Conservation (phyloP, 2,113 vertebrate genomes). For the Edolisoma coerulescens region DNA sequence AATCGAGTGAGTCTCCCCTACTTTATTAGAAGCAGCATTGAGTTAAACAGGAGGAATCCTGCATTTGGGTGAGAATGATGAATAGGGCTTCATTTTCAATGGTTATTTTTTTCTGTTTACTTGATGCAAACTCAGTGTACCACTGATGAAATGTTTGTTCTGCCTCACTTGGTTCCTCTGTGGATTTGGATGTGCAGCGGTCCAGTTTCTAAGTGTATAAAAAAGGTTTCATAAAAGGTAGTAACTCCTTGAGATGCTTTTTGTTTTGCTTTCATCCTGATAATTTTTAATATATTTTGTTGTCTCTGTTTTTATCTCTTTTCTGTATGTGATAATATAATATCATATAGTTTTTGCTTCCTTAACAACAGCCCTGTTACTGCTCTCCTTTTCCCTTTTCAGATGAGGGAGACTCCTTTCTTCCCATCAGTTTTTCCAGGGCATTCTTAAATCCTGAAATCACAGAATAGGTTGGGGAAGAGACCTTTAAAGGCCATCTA, state of each 20-base stretch:
- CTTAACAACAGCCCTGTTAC: neutral
- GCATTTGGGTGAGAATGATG: constrained; percentile 6
- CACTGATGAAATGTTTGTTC: neutral
- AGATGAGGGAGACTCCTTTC: neutral
- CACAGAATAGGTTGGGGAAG: no score
- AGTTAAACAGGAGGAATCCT: neutral
- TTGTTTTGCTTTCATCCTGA: neutral
- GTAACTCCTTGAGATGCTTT: neutral
- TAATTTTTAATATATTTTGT: neutral
- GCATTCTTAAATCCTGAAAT: neutral
- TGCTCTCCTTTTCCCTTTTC: neutral
- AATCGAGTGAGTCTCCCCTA: neutral
- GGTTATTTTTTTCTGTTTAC: neutral
- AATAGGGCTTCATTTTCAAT: neutral
- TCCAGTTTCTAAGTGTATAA: neutral
- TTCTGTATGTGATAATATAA: neutral
- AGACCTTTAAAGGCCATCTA: neutral
- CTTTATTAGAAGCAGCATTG: neutral
- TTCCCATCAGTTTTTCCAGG: neutral
- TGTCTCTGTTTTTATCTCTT: neutral
- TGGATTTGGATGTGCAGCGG: neutral
- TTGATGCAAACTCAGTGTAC: neutral
- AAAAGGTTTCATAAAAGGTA: neutral
- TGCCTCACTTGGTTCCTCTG: neutral
- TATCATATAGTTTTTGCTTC: neutral